Evolutionary conservation across 2,797 vertebrate species (phyloP), one percentile per base, ranked within the genome.

Genomic region (Mus minutoides): DNA sequence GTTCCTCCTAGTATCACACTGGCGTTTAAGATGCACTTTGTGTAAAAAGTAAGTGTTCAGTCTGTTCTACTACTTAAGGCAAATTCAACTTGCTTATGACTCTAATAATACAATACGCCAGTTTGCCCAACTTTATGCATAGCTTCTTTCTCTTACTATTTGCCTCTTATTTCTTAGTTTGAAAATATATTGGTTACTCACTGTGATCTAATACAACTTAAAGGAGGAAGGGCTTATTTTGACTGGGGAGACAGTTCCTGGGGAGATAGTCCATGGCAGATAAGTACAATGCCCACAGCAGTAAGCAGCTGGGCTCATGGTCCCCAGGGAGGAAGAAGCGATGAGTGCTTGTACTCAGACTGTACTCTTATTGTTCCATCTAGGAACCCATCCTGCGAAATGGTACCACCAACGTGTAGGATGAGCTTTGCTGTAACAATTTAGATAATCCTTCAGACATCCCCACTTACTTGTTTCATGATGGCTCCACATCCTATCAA

Each of bases 91-190:
- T 96, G 12, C 12, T 75, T 94, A 3, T 82, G 85, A 90, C 24
- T 94, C 34, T 71, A 17, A 26, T 87, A 80, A 77, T 91, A 90
- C 76, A 73, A 37, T 80, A 11, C 14, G 1, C 29, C 31, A 91
- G 91, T 79, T 96, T 94, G 77, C 86, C 34, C 71, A 82, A 91
- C 19, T 49, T 13, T 76, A 9, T 43, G 10, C 94, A 67, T 58
- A 73, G 19, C 19, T 13, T 86, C 93, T 90, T 88, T 34, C 54
- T 87, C 77, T 95, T 52, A 60, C 90, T 40, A 19, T 71, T 88
- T 92, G 82, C 56, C 6, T 60, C 29, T 80, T 40, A 62, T 69
- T 90, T 94, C 54, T 73, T 93, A 84, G 24, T 84, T 87, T 69
- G 84, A 93, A 92, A 92, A 82, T 34, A 3, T 22, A 24, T 13